Evolutionary conservation across 2,888 invertebrate species (phyloP), one percentile per base, ranked within the genome.

Genomic region (Spisula solida): DNA sequence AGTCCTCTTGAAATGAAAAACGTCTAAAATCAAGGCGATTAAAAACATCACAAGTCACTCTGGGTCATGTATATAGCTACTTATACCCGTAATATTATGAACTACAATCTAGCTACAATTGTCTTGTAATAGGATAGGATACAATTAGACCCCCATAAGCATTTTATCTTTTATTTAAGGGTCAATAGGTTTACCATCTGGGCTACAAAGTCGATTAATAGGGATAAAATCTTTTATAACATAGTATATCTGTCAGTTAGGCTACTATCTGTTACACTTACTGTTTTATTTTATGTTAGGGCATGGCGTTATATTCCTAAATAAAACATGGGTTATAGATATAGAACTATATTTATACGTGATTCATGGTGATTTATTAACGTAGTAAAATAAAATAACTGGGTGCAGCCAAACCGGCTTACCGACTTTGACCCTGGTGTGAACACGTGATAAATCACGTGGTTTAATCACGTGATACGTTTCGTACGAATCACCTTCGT

Each of bases 11-110:
- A n/a, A 83, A 31, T 66, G 25, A 47, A 83, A 60, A 25, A 5
- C 10, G 1, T 16, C 6, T 34, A 20, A 84, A 34, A 41, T 85
- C 34, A 56, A 85, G n/a, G 85, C 5, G 85, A 85, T 85, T 78
- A 79, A 85, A 79, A 34, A 34, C 31, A 85, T 41, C 79, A 55
- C 34, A 55, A 78, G 41, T 56, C 56, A 55, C 41, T 79, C 34
- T 14, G 51, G 51, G 79, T 75, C 75, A 18, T 75, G 51, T 75
- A 48, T 60, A 16, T 20, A 31, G 48, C 70, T 48, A 75, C 29
- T 47, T 75, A 31, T 75, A 5, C 29, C 16, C 31, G 25, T 34
- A 31, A 75, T 75, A 25, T 18, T 31, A 18, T 75, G 0, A 31
- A 75, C 14, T 75, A 75, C 75, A n/a, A n/a, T n/a, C n/a, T n/a